Evolutionary conservation across 2,888 invertebrate species (phyloP).

Genomic region (Drosophila lutescens): DNA sequence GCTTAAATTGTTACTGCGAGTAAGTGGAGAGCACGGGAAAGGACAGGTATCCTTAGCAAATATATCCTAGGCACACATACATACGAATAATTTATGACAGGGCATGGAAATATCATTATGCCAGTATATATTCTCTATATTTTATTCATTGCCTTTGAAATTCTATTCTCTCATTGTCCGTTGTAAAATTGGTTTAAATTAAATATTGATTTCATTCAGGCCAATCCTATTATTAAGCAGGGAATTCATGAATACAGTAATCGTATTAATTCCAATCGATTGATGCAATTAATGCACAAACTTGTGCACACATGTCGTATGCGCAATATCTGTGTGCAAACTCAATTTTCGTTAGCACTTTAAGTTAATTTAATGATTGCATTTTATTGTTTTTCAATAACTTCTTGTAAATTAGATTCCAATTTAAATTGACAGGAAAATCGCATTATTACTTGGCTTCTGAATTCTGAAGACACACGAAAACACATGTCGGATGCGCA

Average conservation of each 20-base stretch:
- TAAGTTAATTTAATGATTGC: background rate
- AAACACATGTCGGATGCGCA: constrained; percentile 9
- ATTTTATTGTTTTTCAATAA: background rate
- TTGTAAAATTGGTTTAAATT: constrained; percentile 6
- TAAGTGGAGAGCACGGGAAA: too few species aligned
- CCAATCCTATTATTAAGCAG: background rate
- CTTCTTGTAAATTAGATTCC: background rate
- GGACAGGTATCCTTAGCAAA: constrained; percentile 20
- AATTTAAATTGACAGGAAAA: background rate
- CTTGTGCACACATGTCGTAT: constrained; percentile 12
- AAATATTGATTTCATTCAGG: constrained; percentile 9
- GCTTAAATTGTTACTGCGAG: constrained; percentile 20
- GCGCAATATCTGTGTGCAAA: background rate
- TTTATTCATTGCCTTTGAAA: constrained; percentile 53
- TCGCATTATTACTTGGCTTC: background rate
- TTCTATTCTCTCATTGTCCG: background rate
- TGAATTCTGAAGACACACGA: background rate
- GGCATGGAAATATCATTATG: constrained; percentile 49
- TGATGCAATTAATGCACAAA: background rate
- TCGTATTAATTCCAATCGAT: constrained; percentile 14
- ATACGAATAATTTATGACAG: constrained; percentile 25
- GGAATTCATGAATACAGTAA: constrained; percentile 10
- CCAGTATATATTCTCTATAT: constrained; percentile 21
- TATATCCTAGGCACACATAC: constrained; percentile 14
- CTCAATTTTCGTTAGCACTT: background rate